Base-by-base conservation (phyloP, 2,797 vertebrate species). In the Xenopus petersii region DNA sequence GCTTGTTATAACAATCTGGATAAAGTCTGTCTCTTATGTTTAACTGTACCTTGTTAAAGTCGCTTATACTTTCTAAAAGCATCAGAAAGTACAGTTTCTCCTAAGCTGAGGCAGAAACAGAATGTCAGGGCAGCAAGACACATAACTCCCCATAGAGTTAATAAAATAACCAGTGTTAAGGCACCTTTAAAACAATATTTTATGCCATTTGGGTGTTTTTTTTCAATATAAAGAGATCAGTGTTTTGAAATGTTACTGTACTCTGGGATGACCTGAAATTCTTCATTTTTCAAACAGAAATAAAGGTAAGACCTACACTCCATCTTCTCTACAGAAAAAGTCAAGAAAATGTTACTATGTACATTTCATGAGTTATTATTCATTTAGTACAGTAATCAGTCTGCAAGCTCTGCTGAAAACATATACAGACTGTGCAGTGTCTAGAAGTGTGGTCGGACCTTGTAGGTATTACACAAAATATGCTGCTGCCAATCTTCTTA, bases 401-500 rank as follows among this genome's bases (percentile, higher is more conserved):
- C 63, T 86, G 26, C 26, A 4, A 2, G 26, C 26, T 30, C 2
- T 30, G 51, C 80, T 79, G 68, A 0, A 2, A 82, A 74, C 81
- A 84, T 83, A 79, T 84, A 47, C 86, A 83, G 85, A 83, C 86
- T 87, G 84, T 80, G 71, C 83, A 80, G 67, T 74, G 82, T 87
- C 87, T 87, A 48, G 1, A 71, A 86, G 82, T 89, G 86, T 84
- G 86, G 80, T 84, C 85, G 88, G 81, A 81, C 80, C 86, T 63
- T 84, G 33, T 30, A 80, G 74, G 42, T 74, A 76, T 67, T 81
- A 81, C 76, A 30, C 75, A 84, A 80, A 80, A 64, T 79, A 76
- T 82, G 80, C 74, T 70, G 74, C 70, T 82, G 73, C 79, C 79
- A 82, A 21, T 86, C 83, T 84, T 59, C 36, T 74, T 79, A 70